A percentile compares a stretch with the other conserved stretches of the same genome.
These are phyloP conservation scores for Pyrgus malvae DNA, from an alignment of 2,888 invertebrate genomes.

Conservation along the genomic window DNA sequence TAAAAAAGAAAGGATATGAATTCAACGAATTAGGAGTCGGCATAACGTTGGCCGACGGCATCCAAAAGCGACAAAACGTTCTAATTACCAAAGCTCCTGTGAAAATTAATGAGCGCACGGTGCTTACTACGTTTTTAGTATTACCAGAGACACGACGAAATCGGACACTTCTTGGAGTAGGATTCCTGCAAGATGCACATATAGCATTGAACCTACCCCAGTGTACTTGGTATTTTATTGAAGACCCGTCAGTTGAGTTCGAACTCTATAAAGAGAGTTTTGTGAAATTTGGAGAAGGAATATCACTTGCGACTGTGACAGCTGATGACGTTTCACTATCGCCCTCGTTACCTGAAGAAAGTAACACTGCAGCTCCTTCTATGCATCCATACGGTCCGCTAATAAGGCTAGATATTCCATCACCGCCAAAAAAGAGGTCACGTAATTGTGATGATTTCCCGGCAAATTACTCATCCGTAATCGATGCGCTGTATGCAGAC, in stretches of 20 bases:
- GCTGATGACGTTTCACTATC: background rate
- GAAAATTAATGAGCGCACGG: constrained; percentile 7
- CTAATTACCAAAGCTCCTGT: constrained; percentile 18
- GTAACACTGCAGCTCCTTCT: background rate
- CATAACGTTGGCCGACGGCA: constrained; percentile 30
- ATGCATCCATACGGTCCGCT: background rate
- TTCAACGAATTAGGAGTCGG: background rate
- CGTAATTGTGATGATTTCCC: background rate
- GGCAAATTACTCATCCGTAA: background rate
- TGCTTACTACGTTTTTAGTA: constrained; percentile 35
- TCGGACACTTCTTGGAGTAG: constrained; percentile 35
- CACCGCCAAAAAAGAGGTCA: background rate
- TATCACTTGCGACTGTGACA: background rate
- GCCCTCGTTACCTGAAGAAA: background rate
- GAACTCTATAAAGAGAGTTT: constrained; percentile 18
- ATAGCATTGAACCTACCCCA: constrained; percentile 24
- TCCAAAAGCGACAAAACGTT: constrained; percentile 17
- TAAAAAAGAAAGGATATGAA: background rate
- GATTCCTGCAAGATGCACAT: constrained; percentile 28
- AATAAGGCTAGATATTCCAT: background rate
- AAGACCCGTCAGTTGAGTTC: constrained; percentile 1
- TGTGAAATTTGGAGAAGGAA: background rate
- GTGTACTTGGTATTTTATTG: constrained; percentile 20
- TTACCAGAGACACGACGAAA: constrained; percentile 32
- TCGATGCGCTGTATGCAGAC: background rate